Conservation (phyloP, 2,888 invertebrate genomes). For the Ophion obscuratus region DNA sequence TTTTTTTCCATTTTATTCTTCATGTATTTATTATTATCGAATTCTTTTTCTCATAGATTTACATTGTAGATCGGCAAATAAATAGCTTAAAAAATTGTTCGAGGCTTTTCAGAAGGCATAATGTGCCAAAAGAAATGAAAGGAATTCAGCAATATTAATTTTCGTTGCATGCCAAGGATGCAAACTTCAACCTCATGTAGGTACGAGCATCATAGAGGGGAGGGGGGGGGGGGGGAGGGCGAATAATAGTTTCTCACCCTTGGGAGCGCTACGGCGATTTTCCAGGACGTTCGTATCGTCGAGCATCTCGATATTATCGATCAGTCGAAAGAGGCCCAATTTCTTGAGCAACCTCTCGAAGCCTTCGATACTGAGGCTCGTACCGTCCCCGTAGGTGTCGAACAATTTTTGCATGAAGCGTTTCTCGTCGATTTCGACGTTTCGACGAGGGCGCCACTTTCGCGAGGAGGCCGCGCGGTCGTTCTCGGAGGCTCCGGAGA, state of each 20-base stretch:
- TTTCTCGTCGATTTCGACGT: conserved; percentile 84
- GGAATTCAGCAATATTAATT: no score
- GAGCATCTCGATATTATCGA: conserved; percentile 82
- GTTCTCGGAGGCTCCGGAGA: conserved; percentile 8
- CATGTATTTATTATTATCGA: no score
- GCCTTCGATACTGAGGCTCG: conserved; percentile 88
- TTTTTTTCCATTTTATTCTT: no score
- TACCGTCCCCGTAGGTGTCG: conserved; percentile 88
- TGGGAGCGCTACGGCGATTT: conserved; percentile 53
- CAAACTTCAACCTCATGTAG: no score
- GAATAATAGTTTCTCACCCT: conserved; percentile 46
- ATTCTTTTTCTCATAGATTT: no score
- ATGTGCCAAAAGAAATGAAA: no score
- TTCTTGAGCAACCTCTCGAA: conserved; percentile 89
- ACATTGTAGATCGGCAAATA: no score
- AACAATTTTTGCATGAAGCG: conserved; percentile 89
- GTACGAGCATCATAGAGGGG: no score
- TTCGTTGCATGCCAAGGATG: no score
- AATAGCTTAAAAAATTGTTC: no score
- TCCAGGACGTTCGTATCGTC: conserved; percentile 54
- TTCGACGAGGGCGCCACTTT: conserved; percentile 84
- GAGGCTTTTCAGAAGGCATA: no score
- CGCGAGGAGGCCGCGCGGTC: conserved; percentile 68
- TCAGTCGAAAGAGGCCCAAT: conserved; percentile 86
- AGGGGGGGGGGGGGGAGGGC: no score